These are phyloP conservation scores for Coptodon rendalli DNA, from an alignment of 2,113 vertebrate genomes.

Conservation along the genomic window DNA sequence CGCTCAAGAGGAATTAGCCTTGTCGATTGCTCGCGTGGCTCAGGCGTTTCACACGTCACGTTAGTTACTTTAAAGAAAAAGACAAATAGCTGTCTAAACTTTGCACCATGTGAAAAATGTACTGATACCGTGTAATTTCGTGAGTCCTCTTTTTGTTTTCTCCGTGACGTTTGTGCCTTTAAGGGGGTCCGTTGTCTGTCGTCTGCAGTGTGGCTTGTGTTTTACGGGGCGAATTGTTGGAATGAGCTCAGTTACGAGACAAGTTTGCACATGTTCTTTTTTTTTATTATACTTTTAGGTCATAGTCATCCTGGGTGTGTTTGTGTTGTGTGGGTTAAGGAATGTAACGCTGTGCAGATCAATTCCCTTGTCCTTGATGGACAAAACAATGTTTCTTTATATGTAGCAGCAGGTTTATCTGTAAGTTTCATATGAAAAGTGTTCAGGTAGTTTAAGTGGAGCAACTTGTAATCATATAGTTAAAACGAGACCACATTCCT, in stretches of 20 bases:
- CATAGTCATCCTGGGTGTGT: neutral
- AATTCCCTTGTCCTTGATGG: neutral
- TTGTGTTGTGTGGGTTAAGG: neutral
- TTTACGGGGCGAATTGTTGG: neutral
- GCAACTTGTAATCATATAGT: neutral
- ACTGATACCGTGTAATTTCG: neutral
- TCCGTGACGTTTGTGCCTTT: slow-evolving; percentile 25
- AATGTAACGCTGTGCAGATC: slow-evolving; percentile 13
- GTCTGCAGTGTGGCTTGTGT: neutral
- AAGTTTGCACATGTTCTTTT: slow-evolving; percentile 49
- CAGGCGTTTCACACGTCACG: neutral
- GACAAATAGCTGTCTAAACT: neutral
- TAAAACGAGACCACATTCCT: neutral
- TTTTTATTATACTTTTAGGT: slow-evolving; percentile 2
- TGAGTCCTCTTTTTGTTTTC: neutral
- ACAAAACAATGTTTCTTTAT: neutral
- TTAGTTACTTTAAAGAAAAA: neutral
- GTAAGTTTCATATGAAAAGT: neutral
- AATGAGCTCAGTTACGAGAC: slow-evolving; percentile 9
- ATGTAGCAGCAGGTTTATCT: neutral
- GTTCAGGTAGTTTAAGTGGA: neutral
- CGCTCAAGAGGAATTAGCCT: neutral
- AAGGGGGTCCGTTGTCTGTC: neutral
- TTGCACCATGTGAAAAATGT: neutral
- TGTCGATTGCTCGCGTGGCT: neutral